phyloP scores from a whole-genome alignment of 2,113 vertebrate genomes.

The Raja brachyura region DNA sequence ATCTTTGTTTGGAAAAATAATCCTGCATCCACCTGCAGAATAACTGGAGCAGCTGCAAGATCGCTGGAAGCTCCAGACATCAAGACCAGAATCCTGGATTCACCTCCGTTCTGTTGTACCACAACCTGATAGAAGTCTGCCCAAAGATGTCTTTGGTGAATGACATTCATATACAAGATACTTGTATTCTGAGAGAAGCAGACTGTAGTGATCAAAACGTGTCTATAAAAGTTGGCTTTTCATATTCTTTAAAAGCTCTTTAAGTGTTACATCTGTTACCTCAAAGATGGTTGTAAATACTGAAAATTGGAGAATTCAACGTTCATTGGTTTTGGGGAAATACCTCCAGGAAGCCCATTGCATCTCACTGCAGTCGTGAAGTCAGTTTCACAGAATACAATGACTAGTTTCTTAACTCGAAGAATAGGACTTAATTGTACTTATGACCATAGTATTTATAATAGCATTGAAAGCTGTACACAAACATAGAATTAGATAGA shows the following conservation, averaged over 20 bases:
- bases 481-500: too few species aligned
- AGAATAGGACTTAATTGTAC: too few species aligned
- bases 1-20: background rate
- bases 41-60: background rate
- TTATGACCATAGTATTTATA: too few species aligned
- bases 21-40: too few species aligned
- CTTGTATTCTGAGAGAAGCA: background rate
- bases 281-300: too few species aligned
- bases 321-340: too few species aligned
- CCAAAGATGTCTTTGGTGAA: background rate
- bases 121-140: background rate
- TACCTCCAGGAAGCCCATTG: too few species aligned
- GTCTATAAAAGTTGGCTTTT: background rate
- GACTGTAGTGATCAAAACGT: background rate
- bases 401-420: too few species aligned
- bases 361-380: too few species aligned
- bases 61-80: background rate
- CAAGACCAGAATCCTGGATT: background rate
- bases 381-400: too few species aligned
- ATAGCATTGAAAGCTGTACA: too few species aligned
- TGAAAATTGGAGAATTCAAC: too few species aligned
- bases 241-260: background rate
- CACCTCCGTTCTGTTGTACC: background rate
- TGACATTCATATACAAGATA: background rate
- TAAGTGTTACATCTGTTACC: background rate